phyloP scores from a whole-genome alignment of 2,797 vertebrate species.

The Rhinogobio ventralis region DNA sequence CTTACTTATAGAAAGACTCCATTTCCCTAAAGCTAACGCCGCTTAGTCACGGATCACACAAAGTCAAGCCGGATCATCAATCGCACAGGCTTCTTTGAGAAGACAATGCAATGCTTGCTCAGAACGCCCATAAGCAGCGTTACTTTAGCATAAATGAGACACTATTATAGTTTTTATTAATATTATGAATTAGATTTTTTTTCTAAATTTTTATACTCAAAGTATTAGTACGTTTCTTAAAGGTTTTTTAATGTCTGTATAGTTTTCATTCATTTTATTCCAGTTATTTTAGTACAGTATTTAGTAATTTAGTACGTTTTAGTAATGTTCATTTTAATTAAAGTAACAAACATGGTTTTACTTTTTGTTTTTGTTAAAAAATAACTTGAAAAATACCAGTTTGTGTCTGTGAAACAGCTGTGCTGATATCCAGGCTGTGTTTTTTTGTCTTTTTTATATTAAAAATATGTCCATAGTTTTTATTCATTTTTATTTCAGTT shows the following conservation, averaged over 20 bases:
- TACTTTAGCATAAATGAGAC: background rate
- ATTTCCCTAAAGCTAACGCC: background rate
- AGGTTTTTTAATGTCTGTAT: background rate
- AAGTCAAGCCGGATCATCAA: background rate
- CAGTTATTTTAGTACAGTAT: too few relatives aligned
- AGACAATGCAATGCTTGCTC: background rate
- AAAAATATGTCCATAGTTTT: too few relatives aligned
- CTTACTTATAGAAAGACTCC: conserved; percentile 9
- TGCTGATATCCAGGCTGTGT: too few relatives aligned
- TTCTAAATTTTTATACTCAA: background rate
- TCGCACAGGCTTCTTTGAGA: background rate
- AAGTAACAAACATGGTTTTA: too few relatives aligned
- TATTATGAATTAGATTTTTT: background rate
- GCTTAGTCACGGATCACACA: background rate
- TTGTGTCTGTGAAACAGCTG: too few relatives aligned
- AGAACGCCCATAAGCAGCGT: background rate
- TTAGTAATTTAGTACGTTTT: too few relatives aligned
- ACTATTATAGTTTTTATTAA: background rate
- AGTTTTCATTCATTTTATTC: background rate
- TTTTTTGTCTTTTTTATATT: too few relatives aligned
- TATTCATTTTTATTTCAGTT: too few relatives aligned
- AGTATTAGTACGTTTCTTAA: background rate
- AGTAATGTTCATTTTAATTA: too few relatives aligned
- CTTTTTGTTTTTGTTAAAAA: too few relatives aligned
- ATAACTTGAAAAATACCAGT: background rate